Evolutionary conservation across 2,888 invertebrate genomes (phyloP).

Genomic region (Luperina testacea): DNA sequence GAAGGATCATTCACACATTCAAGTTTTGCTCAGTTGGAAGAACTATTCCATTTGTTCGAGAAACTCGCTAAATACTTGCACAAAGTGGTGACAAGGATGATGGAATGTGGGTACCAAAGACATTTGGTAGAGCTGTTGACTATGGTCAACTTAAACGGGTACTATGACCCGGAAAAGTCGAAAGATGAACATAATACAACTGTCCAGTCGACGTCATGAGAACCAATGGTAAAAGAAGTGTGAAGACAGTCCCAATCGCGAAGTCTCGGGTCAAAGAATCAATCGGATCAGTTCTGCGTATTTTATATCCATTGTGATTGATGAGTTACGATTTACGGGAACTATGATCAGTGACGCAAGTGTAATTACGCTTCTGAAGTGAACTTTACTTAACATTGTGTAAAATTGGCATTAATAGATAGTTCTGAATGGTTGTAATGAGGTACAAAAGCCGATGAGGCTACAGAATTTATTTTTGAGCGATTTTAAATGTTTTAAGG

Average conservation of each 20-base stretch:
- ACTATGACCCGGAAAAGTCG: constrained; percentile 84
- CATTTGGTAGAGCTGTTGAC: constrained; percentile 92
- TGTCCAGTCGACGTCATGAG: constrained; percentile 64
- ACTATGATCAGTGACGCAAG: constrained; percentile 6
- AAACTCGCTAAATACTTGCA: constrained; percentile 91
- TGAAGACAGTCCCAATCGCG: background rate
- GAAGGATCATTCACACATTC: constrained; percentile 89
- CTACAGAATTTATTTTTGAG: constrained; percentile 6
- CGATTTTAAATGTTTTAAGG: constrained; percentile 4
- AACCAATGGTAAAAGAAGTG: constrained; percentile 10
- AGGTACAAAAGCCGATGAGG: constrained; percentile 35
- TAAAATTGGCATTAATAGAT: constrained; percentile 25
- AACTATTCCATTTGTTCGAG: constrained; percentile 91
- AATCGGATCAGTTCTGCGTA: constrained; percentile 8
- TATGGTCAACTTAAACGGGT: constrained; percentile 92
- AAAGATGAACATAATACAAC: constrained; percentile 76
- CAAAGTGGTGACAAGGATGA: constrained; percentile 91
- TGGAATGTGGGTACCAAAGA: constrained; percentile 92
- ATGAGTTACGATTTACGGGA: background rate
- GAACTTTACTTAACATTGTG: background rate
- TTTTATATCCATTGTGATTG: constrained; percentile 14
- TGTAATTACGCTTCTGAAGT: constrained; percentile 12
- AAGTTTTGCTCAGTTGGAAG: constrained; percentile 89
- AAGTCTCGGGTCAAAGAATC: constrained; percentile 1
- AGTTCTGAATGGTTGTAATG: constrained; percentile 24